Conservation (phyloP, 2,797 vertebrate genomes). For the Allobates femoralis region DNA sequence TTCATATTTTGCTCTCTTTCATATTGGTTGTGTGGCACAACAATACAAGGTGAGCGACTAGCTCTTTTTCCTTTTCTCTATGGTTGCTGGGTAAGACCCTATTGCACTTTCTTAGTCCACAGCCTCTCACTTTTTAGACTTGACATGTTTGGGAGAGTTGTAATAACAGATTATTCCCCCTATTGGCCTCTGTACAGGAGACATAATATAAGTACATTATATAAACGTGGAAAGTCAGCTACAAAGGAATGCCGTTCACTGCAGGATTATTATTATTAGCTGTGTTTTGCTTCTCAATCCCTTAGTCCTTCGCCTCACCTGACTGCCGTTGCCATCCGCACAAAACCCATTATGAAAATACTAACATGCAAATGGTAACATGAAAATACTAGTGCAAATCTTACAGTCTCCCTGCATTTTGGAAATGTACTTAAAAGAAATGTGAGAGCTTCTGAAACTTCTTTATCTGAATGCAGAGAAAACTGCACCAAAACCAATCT, state of each 20-base stretch:
- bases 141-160: too few species aligned
- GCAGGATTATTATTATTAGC: slow-evolving; percentile 37
- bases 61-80: too few species aligned
- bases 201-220: not conserved
- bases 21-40: too few species aligned
- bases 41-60: too few species aligned
- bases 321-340: slow-evolving; percentile 63
- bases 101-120: too few species aligned
- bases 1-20: too few species aligned
- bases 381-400: slow-evolving; percentile 5
- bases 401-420: not conserved
- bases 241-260: not conserved
- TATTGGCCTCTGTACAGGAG: slow-evolving; percentile 5
- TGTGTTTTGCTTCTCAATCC: slow-evolving; percentile 64
- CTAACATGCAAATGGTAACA: slow-evolving; percentile 35
- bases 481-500: too few species aligned
- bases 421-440: too few species aligned
- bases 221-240: not conserved
- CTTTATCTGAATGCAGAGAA: too few species aligned
- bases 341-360: slow-evolving; percentile 36
- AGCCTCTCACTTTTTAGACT: not conserved
- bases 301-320: slow-evolving; percentile 67
- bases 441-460: too few species aligned
- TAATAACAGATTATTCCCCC: not conserved
- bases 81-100: too few species aligned